phyloP scores from a whole-genome alignment of 2,888 invertebrate genomes.

The Drosophila setosimentum region DNA sequence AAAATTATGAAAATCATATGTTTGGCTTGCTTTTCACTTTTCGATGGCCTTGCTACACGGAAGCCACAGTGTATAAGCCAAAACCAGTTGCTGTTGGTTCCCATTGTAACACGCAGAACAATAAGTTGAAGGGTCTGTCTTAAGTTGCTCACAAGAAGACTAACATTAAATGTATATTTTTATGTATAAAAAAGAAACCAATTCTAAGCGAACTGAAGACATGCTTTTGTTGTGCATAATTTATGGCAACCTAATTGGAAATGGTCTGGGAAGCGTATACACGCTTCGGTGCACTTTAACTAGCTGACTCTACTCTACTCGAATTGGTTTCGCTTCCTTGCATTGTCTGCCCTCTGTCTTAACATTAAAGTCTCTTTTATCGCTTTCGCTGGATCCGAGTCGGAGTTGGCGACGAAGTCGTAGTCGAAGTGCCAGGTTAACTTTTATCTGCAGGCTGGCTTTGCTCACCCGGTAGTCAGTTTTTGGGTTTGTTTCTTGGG shows the following conservation, averaged over 20 bases:
- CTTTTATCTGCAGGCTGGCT: conserved; percentile 36
- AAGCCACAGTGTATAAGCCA: conserved; percentile 4
- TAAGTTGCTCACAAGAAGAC: background rate
- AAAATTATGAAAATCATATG: conserved; percentile 76
- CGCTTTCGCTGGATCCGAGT: conserved; percentile 50
- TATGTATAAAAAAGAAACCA: background rate
- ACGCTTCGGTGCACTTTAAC: conserved; percentile 16
- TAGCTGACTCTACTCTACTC: background rate
- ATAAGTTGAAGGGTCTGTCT: background rate
- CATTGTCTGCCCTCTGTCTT: conserved; percentile 56
- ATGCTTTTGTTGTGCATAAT: background rate
- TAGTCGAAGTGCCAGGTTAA: conserved; percentile 30
- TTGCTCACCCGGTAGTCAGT: conserved; percentile 57
- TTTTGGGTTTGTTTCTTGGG: conserved; percentile 10
- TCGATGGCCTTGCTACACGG: conserved; percentile 55
- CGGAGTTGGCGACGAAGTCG: background rate
- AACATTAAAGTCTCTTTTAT: background rate
- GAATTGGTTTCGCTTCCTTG: conserved; percentile 59
- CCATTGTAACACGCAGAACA: conserved; percentile 1
- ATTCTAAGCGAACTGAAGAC: background rate
- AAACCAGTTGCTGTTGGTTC: conserved; percentile 10
- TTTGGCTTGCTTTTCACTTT: conserved; percentile 67
- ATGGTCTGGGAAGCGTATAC: conserved; percentile 21
- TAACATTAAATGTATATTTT: background rate
- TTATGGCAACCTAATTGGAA: background rate